These are phyloP conservation scores for Tetragnatha versicolor DNA, from an alignment of 1,140 invertebrate species.

Conservation along the genomic window DNA sequence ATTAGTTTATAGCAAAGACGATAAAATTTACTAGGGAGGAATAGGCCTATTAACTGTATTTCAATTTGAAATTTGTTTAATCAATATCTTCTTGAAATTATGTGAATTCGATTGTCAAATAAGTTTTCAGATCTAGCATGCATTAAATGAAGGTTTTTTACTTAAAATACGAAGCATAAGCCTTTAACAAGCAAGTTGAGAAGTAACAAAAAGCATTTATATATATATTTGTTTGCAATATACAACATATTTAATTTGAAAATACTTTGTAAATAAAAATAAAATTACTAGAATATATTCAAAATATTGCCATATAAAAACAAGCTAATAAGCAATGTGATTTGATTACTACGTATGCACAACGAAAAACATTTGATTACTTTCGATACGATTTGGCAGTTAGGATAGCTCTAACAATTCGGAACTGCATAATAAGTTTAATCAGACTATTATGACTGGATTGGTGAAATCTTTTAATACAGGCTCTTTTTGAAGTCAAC, in stretches of 20 bases:
- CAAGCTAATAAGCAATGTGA: not conserved
- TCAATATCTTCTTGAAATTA: too few species aligned
- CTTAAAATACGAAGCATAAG: too few species aligned
- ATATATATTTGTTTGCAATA: not conserved
- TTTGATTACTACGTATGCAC: conserved; percentile 21
- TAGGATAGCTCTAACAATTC: conserved; percentile 49
- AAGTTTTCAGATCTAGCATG: too few species aligned
- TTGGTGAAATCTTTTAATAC: too few species aligned
- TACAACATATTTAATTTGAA: not conserved
- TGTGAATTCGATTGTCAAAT: too few species aligned
- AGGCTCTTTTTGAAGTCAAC: not conserved
- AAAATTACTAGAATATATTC: conserved; percentile 36
- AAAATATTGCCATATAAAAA: conserved; percentile 38
- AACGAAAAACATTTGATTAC: conserved; percentile 39
- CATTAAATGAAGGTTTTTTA: too few species aligned
- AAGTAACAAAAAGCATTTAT: not conserved
- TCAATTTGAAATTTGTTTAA: too few species aligned
- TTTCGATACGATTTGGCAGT: conserved; percentile 49
- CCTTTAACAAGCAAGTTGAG: not conserved
- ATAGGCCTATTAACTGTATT: too few species aligned
- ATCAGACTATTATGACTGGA: not conserved
- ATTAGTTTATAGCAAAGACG: too few species aligned
- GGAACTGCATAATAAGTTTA: conserved; percentile 6
- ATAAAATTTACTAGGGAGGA: too few species aligned
- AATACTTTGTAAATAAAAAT: conserved; percentile 32